These are phyloP conservation scores for Pseudomyrmex flavicornis DNA, from an alignment of 1,140 invertebrate genomes.

Conservation along the genomic window DNA sequence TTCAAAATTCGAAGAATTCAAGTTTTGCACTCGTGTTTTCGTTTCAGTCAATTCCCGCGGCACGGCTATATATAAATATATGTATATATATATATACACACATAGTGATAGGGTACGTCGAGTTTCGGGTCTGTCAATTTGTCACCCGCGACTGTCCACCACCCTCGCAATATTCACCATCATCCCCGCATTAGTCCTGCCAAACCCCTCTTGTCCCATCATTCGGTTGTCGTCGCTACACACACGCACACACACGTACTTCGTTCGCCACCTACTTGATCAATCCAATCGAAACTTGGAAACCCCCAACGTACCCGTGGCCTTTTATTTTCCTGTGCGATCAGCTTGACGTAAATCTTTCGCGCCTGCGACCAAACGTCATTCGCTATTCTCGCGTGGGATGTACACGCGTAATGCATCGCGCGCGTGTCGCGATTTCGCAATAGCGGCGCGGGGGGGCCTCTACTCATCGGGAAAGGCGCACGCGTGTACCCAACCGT, in stretches of 20 bases:
- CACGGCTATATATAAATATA: background rate
- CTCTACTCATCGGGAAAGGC: slow-evolving; percentile 21
- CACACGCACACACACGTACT: no score
- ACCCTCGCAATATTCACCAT: slow-evolving; percentile 3
- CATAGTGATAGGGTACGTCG: background rate
- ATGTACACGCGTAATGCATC: slow-evolving; percentile 41
- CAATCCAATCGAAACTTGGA: slow-evolving; percentile 60
- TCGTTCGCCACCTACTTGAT: slow-evolving; percentile 46
- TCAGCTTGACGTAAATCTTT: slow-evolving; percentile 62
- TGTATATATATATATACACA: no score
- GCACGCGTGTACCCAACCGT: slow-evolving; percentile 23
- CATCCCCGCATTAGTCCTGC: background rate
- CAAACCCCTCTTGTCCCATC: background rate
- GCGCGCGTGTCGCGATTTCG: slow-evolving; percentile 53
- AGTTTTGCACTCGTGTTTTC: slow-evolving; percentile 5
- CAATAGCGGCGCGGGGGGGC: background rate
- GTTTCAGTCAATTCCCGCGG: background rate
- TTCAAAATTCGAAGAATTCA: background rate
- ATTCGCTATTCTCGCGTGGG: no score
- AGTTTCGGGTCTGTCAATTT: slow-evolving; percentile 48
- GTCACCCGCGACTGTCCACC: slow-evolving; percentile 56
- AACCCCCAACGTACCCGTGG: slow-evolving; percentile 5
- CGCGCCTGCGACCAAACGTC: background rate
- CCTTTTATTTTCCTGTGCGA: slow-evolving; percentile 60
- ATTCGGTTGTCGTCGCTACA: background rate